These are phyloP conservation scores for Arnoldichthys spilopterus DNA, from an alignment of 2,797 vertebrate species.

Conservation along the genomic window DNA sequence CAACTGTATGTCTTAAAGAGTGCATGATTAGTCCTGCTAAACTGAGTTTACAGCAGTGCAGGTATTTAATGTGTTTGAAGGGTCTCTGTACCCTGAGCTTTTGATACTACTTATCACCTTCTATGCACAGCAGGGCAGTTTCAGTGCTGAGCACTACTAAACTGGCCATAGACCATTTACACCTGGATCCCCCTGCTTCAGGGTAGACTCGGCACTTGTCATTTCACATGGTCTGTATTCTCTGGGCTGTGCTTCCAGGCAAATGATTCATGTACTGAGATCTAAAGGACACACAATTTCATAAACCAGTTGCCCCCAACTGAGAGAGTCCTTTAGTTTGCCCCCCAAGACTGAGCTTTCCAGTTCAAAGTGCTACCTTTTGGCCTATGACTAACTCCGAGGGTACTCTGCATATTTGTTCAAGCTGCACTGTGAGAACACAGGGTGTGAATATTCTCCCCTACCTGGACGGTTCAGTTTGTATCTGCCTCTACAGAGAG, in stretches of 20 bases:
- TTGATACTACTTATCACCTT: too few relatives aligned
- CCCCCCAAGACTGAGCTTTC: not conserved
- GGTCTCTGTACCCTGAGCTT: too few relatives aligned
- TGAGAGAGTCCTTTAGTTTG: not conserved
- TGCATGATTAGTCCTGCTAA: too few relatives aligned
- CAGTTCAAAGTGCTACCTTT: not conserved
- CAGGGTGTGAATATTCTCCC: not conserved
- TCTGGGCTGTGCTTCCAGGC: not conserved
- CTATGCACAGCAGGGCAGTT: not conserved
- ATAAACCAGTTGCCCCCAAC: not conserved
- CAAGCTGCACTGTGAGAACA: not conserved
- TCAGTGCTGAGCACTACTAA: not conserved
- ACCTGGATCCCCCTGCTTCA: not conserved
- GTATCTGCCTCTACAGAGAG: conserved; percentile 12
- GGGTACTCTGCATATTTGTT: not conserved
- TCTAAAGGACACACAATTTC: not conserved
- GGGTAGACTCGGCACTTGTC: not conserved
- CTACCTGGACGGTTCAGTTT: conserved; percentile 10
- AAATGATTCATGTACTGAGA: not conserved
- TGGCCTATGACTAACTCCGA: not conserved
- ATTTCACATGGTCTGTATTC: not conserved
- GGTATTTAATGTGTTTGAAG: too few relatives aligned
- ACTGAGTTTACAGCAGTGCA: too few relatives aligned
- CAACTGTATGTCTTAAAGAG: too few relatives aligned
- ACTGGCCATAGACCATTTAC: not conserved